Percentiles rank a stretch among this genome's conserved stretches.
Evolutionary conservation across 2,888 invertebrate species (phyloP).

Genomic region (Maniola hyperantus): DNA sequence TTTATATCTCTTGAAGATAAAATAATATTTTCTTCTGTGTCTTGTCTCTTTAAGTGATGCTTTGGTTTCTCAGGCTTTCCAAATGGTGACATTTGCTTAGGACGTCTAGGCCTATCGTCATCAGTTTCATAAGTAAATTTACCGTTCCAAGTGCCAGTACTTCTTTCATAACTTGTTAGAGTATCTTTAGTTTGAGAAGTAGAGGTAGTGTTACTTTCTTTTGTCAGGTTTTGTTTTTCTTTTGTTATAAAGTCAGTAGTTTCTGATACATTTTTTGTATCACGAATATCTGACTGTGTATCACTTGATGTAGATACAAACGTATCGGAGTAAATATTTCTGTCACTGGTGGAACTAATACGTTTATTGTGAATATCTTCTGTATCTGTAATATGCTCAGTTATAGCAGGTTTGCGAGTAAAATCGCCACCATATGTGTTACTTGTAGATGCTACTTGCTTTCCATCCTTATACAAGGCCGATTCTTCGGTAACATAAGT

Average conservation of each 20-base stretch:
- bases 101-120: constrained; percentile 68
- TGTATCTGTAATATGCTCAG: constrained; percentile 57
- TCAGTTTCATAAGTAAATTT: constrained; percentile 80
- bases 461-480: constrained; percentile 69
- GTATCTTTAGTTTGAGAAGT: constrained; percentile 70
- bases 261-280: constrained; percentile 58
- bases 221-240: constrained; percentile 74
- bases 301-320: constrained; percentile 56
- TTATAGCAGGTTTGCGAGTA: constrained; percentile 71
- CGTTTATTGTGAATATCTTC: constrained; percentile 57
- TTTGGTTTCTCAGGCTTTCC: constrained; percentile 69
- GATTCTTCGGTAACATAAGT: constrained; percentile 70
- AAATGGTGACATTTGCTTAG: constrained; percentile 72
- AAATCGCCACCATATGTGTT: constrained; percentile 74
- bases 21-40: constrained; percentile 77
- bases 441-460: constrained; percentile 72
- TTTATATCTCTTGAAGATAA: constrained; percentile 75
- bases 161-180: constrained; percentile 71
- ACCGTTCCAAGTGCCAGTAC: constrained; percentile 82
- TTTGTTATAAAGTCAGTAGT: constrained; percentile 69
- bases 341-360: constrained; percentile 54
- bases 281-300: constrained; percentile 51
- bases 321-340: constrained; percentile 53
- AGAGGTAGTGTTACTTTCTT: constrained; percentile 63
- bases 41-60: constrained; percentile 74